phyloP scores from a whole-genome alignment of 37 sponge, comb jelly and placozoan genomes.

The Halichondria panicea region DNA sequence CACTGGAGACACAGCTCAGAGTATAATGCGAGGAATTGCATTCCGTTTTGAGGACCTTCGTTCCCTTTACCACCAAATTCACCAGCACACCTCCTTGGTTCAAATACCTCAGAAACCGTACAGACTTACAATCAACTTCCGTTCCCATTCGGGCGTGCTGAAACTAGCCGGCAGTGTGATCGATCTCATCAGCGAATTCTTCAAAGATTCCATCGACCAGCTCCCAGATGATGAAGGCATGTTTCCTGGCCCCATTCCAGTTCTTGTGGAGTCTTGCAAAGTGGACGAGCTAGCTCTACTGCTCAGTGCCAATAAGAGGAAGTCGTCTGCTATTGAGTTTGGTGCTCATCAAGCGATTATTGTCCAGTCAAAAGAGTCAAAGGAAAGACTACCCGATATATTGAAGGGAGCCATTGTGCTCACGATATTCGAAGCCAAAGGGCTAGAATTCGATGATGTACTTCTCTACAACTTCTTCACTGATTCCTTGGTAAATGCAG shows the following conservation, averaged over 20 bases:
- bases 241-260: slow-evolving; percentile 82
- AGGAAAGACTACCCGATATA: slow-evolving; percentile 50
- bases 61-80: slow-evolving; percentile 45
- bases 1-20: slow-evolving; percentile 86
- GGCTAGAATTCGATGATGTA: slow-evolving; percentile 92
- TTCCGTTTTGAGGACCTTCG: slow-evolving; percentile 84
- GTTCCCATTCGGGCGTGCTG: slow-evolving; percentile 82
- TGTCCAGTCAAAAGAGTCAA: slow-evolving; percentile 79
- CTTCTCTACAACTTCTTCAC: slow-evolving; percentile 86
- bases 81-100: not conserved
- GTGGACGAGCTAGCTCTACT: slow-evolving; percentile 72
- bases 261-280: slow-evolving; percentile 57
- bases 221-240: slow-evolving; percentile 70
- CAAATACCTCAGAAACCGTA: slow-evolving; percentile 27
- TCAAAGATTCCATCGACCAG: slow-evolving; percentile 62
- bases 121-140: slow-evolving; percentile 65
- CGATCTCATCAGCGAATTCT: slow-evolving; percentile 61
- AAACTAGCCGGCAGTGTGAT: slow-evolving; percentile 74
- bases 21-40: slow-evolving; percentile 84
- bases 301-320: slow-evolving; percentile 70
- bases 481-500: slow-evolving; percentile 72
- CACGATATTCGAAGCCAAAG: slow-evolving; percentile 87
- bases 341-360: slow-evolving; percentile 86
- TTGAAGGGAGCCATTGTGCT: slow-evolving; percentile 71
- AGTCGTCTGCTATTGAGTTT: slow-evolving; percentile 80